These are phyloP conservation scores for Chrysomallon squamiferum DNA, from an alignment of 1,140 invertebrate species.

Conservation along the genomic window DNA sequence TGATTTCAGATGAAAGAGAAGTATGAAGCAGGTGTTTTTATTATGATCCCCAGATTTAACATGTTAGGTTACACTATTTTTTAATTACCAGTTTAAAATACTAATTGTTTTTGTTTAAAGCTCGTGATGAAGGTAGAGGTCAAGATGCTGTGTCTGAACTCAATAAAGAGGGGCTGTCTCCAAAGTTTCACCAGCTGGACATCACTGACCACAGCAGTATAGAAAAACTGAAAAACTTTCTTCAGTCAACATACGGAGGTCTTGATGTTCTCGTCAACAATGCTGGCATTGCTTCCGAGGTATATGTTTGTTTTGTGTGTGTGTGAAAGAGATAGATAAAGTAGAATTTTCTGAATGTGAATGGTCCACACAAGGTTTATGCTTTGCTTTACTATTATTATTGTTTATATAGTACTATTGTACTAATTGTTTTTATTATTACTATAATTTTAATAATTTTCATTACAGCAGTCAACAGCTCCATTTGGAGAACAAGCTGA, in stretches of 20 bases:
- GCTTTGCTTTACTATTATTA: too few relatives aligned
- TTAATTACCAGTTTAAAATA: too few relatives aligned
- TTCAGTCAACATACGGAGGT: constrained; percentile 74
- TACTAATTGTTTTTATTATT: neutral
- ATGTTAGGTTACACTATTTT: too few relatives aligned
- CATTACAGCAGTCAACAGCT: constrained; percentile 65
- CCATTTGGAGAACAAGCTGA: constrained; percentile 75
- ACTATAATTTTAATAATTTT: too few relatives aligned
- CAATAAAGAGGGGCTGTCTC: constrained; percentile 65
- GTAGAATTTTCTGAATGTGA: too few relatives aligned
- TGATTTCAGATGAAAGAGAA: too few relatives aligned
- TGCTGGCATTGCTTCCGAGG: constrained; percentile 80
- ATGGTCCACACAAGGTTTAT: too few relatives aligned
- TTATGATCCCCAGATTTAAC: too few relatives aligned
- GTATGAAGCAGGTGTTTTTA: too few relatives aligned
- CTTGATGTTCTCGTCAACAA: constrained; percentile 85
- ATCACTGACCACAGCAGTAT: constrained; percentile 70
- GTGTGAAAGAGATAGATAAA: neutral
- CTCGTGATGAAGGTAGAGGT: constrained; percentile 69
- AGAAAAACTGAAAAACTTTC: constrained; percentile 67
- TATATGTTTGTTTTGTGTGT: constrained; percentile 22
- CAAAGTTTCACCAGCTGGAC: constrained; percentile 75
- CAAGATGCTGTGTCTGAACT: constrained; percentile 68
- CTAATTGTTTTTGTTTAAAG: too few relatives aligned
- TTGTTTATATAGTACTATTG: too few relatives aligned